These are phyloP conservation scores for Typhlichthys subterraneus DNA, from an alignment of 2,797 vertebrate species.

Conservation along the genomic window DNA sequence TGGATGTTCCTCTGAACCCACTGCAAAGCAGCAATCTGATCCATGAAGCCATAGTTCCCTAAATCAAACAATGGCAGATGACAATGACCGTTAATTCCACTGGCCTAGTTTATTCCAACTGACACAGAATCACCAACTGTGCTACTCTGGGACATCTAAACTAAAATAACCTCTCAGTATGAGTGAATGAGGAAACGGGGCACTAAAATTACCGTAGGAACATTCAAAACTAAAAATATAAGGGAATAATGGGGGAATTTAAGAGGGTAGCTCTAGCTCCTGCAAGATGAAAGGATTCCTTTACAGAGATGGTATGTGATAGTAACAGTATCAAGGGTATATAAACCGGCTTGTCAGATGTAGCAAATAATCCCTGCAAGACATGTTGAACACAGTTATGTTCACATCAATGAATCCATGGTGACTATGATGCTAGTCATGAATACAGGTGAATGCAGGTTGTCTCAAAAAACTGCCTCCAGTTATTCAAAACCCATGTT, in stretches of 20 bases:
- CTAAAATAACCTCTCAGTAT: slow-evolving; percentile 43
- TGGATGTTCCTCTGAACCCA: slow-evolving; percentile 82
- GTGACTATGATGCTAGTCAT: background rate
- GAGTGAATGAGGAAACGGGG: slow-evolving; percentile 41
- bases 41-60: slow-evolving; percentile 86
- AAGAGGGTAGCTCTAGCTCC: slow-evolving; percentile 10
- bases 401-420: background rate
- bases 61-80: background rate
- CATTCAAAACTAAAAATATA: slow-evolving; percentile 37
- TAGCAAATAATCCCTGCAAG: slow-evolving; percentile 22
- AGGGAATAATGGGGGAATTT: background rate
- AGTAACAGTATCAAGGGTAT: no score
- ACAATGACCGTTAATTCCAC: no score
- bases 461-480: slow-evolving; percentile 7
- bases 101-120: slow-evolving; percentile 36
- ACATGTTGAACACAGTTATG: slow-evolving; percentile 3
- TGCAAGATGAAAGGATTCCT: slow-evolving; percentile 12
- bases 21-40: slow-evolving; percentile 80
- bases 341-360: background rate
- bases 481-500: slow-evolving; percentile 31
- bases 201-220: slow-evolving; percentile 18
- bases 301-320: slow-evolving; percentile 1
- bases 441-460: background rate
- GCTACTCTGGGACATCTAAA: slow-evolving; percentile 3
- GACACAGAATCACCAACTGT: slow-evolving; percentile 26